Percentiles rank a stretch among this genome's conserved stretches.
These are phyloP conservation scores for Doris montereyensis DNA, from an alignment of 2,888 invertebrate genomes.

Conservation along the genomic window DNA sequence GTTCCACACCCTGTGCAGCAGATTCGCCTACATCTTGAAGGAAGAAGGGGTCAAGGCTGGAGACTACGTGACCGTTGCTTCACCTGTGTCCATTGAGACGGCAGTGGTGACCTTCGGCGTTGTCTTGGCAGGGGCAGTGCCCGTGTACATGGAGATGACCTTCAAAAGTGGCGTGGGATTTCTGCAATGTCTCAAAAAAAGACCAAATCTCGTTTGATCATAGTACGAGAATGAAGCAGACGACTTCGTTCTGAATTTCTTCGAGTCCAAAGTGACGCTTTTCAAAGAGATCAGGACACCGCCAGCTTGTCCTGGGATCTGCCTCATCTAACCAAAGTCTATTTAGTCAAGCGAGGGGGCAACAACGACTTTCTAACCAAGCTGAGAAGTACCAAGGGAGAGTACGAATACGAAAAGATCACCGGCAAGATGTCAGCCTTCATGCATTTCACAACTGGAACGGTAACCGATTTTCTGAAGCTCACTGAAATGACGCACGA, in stretches of 20 bases:
- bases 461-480: constrained; percentile 12
- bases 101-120: constrained; percentile 7
- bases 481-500: constrained; percentile 18
- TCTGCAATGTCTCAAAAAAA: no score
- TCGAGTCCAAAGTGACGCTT: not conserved
- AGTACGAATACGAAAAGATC: constrained; percentile 15
- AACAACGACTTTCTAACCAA: not conserved
- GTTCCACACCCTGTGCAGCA: constrained; percentile 1
- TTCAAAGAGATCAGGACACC: not conserved
- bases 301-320: not conserved
- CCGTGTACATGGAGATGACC: constrained; percentile 4
- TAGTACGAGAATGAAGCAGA: not conserved
- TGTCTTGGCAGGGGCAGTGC: constrained; percentile 23
- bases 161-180: constrained; percentile 8
- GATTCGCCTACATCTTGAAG: constrained; percentile 21
- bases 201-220: constrained; percentile 4
- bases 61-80: constrained; percentile 3
- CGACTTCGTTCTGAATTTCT: not conserved
- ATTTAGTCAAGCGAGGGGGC: no score
- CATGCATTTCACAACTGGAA: constrained; percentile 19
- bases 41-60: constrained; percentile 24
- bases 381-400: not conserved
- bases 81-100: constrained; percentile 1
- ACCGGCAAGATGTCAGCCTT: not conserved
- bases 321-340: no score